Conservation (phyloP, 1,140 invertebrate genomes). For the Leptinotarsa texana region DNA sequence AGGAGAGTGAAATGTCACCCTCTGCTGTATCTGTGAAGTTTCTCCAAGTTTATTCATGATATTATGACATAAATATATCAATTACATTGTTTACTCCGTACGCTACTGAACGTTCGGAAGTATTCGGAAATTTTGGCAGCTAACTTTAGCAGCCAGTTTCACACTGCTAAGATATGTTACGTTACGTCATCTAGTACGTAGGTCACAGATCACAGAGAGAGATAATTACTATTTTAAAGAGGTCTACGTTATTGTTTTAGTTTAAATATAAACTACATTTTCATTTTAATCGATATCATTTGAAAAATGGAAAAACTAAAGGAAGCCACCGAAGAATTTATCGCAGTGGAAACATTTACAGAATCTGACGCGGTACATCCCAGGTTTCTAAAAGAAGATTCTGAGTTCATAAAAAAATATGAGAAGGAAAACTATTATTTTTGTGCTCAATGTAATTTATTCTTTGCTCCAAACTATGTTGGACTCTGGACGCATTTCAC, state of each 20-base stretch:
- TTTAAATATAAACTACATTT: background rate
- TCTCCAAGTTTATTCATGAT: no score
- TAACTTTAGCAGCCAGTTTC: no score
- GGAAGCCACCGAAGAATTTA: conserved; percentile 5
- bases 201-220: no score
- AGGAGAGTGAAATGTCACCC: no score
- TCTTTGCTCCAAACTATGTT: conserved; percentile 41
- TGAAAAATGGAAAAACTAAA: background rate
- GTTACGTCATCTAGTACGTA: no score
- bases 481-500: conserved; percentile 46
- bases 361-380: conserved; percentile 48
- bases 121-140: no score
- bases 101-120: no score
- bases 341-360: conserved; percentile 21
- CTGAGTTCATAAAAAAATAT: conserved; percentile 36
- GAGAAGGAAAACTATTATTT: conserved; percentile 42
- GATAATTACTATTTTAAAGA: no score
- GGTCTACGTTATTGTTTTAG: background rate
- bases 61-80: no score
- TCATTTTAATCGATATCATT: background rate
- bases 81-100: no score
- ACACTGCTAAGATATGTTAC: no score
- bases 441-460: conserved; percentile 42
- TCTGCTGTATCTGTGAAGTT: no score
- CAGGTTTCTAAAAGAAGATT: conserved; percentile 42